Percentiles rank a stretch among this genome's conserved stretches.
Evolutionary conservation across 2,797 vertebrate species (phyloP).

Genomic region (Lacerta bilineata): DNA sequence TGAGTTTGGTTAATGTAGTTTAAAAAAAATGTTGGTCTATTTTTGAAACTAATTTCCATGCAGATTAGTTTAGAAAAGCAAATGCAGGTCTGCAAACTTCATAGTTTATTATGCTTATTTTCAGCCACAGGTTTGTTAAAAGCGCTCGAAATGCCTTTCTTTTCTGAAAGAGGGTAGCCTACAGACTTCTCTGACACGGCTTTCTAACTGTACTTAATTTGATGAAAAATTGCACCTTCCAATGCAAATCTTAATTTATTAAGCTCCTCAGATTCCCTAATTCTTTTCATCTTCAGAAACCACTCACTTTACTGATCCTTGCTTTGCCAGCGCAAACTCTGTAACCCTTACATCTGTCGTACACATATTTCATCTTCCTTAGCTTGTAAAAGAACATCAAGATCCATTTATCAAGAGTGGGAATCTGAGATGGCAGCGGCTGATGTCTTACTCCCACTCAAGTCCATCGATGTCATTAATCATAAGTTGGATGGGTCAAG

Average conservation of each 20-base stretch:
- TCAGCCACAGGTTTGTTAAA: conserved; percentile 34
- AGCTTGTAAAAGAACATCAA: conserved; percentile 31
- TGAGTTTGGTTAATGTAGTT: background rate
- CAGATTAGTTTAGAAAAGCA: conserved; percentile 21
- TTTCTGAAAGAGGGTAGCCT: background rate
- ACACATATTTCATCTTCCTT: conserved; percentile 14
- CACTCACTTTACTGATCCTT: conserved; percentile 31
- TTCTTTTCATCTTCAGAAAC: conserved; percentile 42
- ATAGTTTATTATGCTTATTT: conserved; percentile 33
- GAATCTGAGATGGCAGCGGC: background rate
- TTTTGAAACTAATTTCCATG: conserved; percentile 51
- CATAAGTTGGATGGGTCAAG: background rate
- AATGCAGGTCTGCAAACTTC: background rate
- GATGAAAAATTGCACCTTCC: conserved; percentile 34
- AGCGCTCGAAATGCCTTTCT: background rate
- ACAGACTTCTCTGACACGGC: conserved; percentile 22
- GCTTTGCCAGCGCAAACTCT: background rate
- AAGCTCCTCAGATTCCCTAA: conserved; percentile 34
- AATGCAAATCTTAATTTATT: background rate
- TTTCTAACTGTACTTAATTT: conserved; percentile 38
- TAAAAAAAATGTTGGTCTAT: background rate
- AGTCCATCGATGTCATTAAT: background rate
- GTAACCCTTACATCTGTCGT: background rate
- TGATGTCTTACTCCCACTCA: background rate
- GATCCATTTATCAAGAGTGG: conserved; percentile 2